Evolutionary conservation across 1,140 invertebrate species (phyloP).

Genomic region (Phocides pigmalion): DNA sequence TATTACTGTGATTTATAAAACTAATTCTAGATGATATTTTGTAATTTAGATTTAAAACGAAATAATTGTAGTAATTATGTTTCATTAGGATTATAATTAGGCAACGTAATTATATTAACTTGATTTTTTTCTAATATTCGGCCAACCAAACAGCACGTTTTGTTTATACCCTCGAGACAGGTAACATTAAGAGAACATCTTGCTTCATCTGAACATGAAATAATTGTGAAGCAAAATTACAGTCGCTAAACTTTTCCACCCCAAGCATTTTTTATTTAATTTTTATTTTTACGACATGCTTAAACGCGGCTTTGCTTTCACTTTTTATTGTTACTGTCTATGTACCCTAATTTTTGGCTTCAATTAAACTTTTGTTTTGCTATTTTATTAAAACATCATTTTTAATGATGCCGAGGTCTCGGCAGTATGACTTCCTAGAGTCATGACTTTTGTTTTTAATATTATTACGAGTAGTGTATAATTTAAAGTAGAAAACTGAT

Average conservation of each 20-base stretch:
- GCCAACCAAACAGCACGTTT: slow-evolving; percentile 17
- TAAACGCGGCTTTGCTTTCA: slow-evolving; percentile 81
- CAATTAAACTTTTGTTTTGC: slow-evolving; percentile 74
- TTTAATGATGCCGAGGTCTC: slow-evolving; percentile 63
- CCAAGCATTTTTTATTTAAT: slow-evolving; percentile 81
- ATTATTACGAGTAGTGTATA: slow-evolving; percentile 41
- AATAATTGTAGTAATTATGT: no score
- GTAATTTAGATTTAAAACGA: neutral
- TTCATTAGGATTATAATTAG: no score
- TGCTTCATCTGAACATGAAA: slow-evolving; percentile 64
- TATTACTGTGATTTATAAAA: neutral
- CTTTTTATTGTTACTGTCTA: slow-evolving; percentile 81
- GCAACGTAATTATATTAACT: neutral
- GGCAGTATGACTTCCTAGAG: slow-evolving; percentile 7
- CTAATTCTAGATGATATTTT: neutral
- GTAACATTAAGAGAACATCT: slow-evolving; percentile 70
- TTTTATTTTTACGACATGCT: slow-evolving; percentile 83
- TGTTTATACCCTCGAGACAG: slow-evolving; percentile 64
- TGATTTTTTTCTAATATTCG: slow-evolving; percentile 11
- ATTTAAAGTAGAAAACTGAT: slow-evolving; percentile 28
- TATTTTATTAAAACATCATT: slow-evolving; percentile 78
- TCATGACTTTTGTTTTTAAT: slow-evolving; percentile 37
- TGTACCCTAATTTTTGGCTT: slow-evolving; percentile 81
- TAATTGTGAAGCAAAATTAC: slow-evolving; percentile 75
- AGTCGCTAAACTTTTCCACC: slow-evolving; percentile 74